phyloP scores from a whole-genome alignment of 53 echinoderm and acorn worm species.

The Mesocentrotus franciscanus region DNA sequence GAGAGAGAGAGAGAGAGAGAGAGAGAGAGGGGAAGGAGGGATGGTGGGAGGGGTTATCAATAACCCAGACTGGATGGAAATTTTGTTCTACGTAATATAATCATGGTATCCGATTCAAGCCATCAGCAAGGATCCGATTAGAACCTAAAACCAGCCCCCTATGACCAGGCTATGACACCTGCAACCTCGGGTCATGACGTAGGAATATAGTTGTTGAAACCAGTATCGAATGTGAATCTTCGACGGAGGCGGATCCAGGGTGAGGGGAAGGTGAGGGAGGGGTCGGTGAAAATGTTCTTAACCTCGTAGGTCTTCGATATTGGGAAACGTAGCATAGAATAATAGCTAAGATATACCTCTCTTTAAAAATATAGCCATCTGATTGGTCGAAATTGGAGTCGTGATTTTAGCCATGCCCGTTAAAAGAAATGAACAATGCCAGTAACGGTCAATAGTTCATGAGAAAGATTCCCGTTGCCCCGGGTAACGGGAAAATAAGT shows the following conservation, averaged over 20 bases:
- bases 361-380: too few relatives aligned
- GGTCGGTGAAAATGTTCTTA: too few relatives aligned
- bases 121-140: not conserved
- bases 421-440: too few relatives aligned
- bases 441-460: too few relatives aligned
- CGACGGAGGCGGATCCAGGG: not conserved
- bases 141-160: not conserved
- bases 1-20: too few relatives aligned
- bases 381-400: too few relatives aligned
- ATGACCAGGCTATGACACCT: not conserved
- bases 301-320: too few relatives aligned
- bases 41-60: not conserved
- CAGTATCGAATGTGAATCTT: not conserved
- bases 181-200: not conserved
- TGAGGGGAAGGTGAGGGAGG: not conserved
- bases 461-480: too few relatives aligned
- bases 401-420: too few relatives aligned
- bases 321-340: too few relatives aligned
- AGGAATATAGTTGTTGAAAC: not conserved
- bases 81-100: constrained; percentile 7
- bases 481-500: too few relatives aligned
- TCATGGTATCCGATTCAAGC: not conserved
- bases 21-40: not conserved
- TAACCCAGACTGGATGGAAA: not conserved
- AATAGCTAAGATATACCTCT: too few relatives aligned